Percentiles rank a stretch among this genome's conserved stretches.
These are phyloP conservation scores for Podiceps cristatus DNA, from an alignment of 2,113 vertebrate genomes.

Conservation along the genomic window DNA sequence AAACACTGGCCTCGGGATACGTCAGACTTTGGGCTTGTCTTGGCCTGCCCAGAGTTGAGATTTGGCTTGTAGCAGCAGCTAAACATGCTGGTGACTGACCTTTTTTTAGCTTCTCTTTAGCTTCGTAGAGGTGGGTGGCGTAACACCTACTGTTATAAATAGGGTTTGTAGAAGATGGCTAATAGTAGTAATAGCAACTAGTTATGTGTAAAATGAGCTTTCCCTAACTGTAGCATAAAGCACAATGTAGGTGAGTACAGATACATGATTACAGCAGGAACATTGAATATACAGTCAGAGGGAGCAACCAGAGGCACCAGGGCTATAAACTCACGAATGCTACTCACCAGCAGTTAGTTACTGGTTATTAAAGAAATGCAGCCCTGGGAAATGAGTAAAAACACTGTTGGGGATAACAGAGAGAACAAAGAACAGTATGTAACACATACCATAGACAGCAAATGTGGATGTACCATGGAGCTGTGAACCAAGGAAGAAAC, in stretches of 20 bases:
- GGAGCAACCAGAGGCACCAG: neutral
- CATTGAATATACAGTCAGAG: neutral
- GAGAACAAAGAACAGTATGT: neutral
- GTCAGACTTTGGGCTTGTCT: neutral
- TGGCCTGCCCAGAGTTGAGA: neutral
- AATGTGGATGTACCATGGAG: neutral
- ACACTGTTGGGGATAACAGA: neutral
- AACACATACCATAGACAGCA: neutral
- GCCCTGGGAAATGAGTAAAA: neutral
- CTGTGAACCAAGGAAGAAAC: neutral
- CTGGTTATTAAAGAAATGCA: neutral
- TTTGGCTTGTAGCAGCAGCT: neutral
- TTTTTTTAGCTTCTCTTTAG: neutral
- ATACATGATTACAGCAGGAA: fast-evolving
- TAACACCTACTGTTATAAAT: neutral
- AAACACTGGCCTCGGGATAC: neutral
- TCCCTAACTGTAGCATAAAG: neutral
- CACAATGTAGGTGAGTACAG: fast-evolving
- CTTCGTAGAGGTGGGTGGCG: neutral
- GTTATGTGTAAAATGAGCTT: no score
- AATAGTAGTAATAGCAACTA: no score
- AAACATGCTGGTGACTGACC: neutral
- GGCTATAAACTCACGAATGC: neutral
- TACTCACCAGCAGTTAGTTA: neutral
- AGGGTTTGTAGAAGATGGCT: neutral